Base-by-base conservation (phyloP, 1,140 invertebrate genomes). In the Tribolium madens region DNA sequence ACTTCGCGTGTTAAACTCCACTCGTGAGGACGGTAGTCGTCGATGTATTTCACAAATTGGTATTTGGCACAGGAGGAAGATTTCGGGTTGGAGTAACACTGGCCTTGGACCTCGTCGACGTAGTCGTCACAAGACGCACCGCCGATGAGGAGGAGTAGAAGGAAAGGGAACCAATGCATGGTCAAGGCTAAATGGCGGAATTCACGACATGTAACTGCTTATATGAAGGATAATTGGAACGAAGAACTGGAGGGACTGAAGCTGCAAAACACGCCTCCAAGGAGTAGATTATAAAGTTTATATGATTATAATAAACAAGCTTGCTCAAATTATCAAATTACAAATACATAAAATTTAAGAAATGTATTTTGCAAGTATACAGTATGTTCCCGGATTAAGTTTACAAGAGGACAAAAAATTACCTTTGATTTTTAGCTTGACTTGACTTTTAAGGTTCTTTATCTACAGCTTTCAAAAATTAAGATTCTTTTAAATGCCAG, bases 21-120 rank as follows among this genome's bases (percentile, higher is more conserved):
- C 15, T 80, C 76, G 3, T 46, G 18, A 9, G 46, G 70, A 17
- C 50, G 53, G 13, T 78, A 80, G 36, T 79, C 75, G 48, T 82
- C 60, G 46, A 83, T 42, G 46, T 79, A 81, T 31, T 78, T 79
- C 64, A 82, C 70, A 0, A 83, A 14, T 47, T 76, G 53, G 50
- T 78, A 82, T 53, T 81, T 83, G 7, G 75, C 78, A 77, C 82
- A 83, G 18, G 78, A 77, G 18, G 71, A 79, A n/a, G 77, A 57
- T 15, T 78, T 36, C 68, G 71, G 78, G 3, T 75, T 78, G 15
- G 57, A 31, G 7, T 53, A 17, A 71, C 82, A 83, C 13, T 64
- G 60, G 26, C 77, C 75, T 31, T 72, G 75, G 5, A 78, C 48
- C 10, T 83, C 78, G 48, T 75, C 77, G 1, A 82, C 33, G 47